phyloP scores from a whole-genome alignment of 53 echinoderm and acorn worm species.

The Actinopyga echinites region DNA sequence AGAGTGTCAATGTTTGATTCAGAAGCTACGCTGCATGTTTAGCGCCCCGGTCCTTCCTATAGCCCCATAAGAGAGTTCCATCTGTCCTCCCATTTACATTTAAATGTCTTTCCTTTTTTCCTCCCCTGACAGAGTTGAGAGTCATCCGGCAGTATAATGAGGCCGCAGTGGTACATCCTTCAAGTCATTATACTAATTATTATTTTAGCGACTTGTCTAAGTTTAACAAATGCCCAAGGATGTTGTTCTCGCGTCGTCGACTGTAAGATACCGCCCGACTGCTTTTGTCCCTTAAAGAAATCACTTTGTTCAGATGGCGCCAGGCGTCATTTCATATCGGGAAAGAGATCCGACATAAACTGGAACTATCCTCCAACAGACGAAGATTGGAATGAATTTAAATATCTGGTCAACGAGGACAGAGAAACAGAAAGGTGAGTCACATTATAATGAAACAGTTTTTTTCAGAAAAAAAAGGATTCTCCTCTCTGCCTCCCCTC shows the following conservation, averaged over 20 bases:
- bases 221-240: slow-evolving; percentile 30
- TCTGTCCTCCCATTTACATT: not conserved
- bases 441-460: no score
- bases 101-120: not conserved
- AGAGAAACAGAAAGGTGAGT: slow-evolving; percentile 15
- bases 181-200: slow-evolving; percentile 10
- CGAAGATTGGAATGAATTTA: slow-evolving; percentile 10
- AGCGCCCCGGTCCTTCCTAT: no score
- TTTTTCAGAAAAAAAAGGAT: no score
- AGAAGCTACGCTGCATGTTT: no score
- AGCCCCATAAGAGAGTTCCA: no score
- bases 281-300: slow-evolving; percentile 22
- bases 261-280: not conserved
- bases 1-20: no score
- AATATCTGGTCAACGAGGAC: slow-evolving; percentile 11
- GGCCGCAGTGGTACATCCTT: slow-evolving; percentile 27
- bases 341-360: slow-evolving; percentile 4
- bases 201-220: slow-evolving; percentile 29
- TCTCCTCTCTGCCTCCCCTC: no score
- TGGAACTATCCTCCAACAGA: not conserved
- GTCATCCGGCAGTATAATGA: slow-evolving; percentile 20
- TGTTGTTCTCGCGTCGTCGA: slow-evolving; percentile 4
- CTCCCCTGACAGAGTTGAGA: not conserved
- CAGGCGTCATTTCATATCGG: slow-evolving; percentile 20
- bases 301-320: not conserved